phyloP scores from a whole-genome alignment of 2,888 invertebrate genomes.

The Osmoderma eremita region DNA sequence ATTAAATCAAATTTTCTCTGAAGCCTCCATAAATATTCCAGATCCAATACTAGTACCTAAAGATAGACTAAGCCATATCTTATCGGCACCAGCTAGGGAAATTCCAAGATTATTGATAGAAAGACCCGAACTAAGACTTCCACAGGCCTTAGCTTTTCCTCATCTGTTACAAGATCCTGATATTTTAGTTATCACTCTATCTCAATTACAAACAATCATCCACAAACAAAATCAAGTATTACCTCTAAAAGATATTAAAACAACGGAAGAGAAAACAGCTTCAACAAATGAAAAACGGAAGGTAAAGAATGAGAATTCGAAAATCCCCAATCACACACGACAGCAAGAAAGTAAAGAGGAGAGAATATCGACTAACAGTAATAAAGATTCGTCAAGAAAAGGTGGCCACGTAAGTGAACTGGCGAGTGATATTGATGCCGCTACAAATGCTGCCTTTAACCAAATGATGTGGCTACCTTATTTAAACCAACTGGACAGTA shows the following conservation, averaged over 20 bases:
- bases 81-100: constrained; percentile 78
- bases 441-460: constrained; percentile 75
- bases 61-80: constrained; percentile 75
- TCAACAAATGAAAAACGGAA: constrained; percentile 35
- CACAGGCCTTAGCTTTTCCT: constrained; percentile 79
- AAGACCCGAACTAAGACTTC: constrained; percentile 77
- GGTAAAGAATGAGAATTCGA: constrained; percentile 48
- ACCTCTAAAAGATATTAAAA: constrained; percentile 54
- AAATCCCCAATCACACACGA: constrained; percentile 43
- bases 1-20: constrained; percentile 74
- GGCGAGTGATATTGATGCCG: constrained; percentile 75
- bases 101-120: constrained; percentile 78
- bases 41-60: constrained; percentile 85
- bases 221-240: constrained; percentile 65
- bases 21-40: constrained; percentile 77
- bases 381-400: constrained; percentile 36
- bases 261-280: constrained; percentile 47
- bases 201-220: constrained; percentile 75
- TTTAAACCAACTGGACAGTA: constrained; percentile 69
- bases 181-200: constrained; percentile 79
- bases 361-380: constrained; percentile 9
- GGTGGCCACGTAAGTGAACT: constrained; percentile 58
- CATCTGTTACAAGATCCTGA: constrained; percentile 80
- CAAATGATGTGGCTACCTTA: constrained; percentile 83
- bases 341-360: constrained; percentile 38